Conservation (phyloP, 2,113 vertebrate genomes). For the Muntiacus reevesi region DNA sequence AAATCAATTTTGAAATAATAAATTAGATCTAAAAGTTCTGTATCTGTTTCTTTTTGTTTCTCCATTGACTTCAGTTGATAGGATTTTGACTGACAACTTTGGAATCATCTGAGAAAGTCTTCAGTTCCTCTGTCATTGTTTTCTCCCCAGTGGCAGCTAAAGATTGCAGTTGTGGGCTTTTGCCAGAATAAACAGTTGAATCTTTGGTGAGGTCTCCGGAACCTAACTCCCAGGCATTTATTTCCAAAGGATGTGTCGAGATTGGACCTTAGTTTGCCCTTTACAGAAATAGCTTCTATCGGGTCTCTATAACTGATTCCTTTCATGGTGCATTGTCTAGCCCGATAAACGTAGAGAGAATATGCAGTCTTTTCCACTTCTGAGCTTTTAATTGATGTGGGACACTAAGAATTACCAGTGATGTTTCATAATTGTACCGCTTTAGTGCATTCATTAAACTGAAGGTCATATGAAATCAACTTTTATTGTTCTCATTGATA, state of each 20-base stretch:
- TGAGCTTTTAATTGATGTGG: neutral
- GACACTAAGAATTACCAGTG: neutral
- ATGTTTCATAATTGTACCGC: neutral
- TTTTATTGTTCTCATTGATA: neutral
- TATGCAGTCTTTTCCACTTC: neutral
- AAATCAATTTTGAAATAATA: neutral
- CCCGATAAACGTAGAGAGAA: neutral
- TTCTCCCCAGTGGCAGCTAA: neutral
- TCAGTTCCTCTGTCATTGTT: constrained; percentile 28
- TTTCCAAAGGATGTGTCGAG: constrained; percentile 1
- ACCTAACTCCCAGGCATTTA: constrained; percentile 18
- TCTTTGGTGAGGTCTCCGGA: constrained; percentile 8
- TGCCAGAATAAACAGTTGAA: constrained; percentile 39
- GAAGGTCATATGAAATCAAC: neutral
- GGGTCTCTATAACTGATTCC: fast-evolving
- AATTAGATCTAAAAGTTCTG: neutral
- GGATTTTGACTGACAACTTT: constrained; percentile 30
- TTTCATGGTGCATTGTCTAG: neutral
- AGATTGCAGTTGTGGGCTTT: neutral
- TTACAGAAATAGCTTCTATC: constrained; percentile 55
- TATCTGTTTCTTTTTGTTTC: neutral
- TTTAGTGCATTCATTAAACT: neutral
- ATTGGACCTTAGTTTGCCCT: neutral
- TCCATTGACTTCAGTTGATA: neutral
- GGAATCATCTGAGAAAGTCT: constrained; percentile 46